A percentile compares a stretch with the other conserved stretches of the same genome.
Evolutionary conservation across 2,888 invertebrate genomes (phyloP).

Genomic region (Pandemis corylana): DNA sequence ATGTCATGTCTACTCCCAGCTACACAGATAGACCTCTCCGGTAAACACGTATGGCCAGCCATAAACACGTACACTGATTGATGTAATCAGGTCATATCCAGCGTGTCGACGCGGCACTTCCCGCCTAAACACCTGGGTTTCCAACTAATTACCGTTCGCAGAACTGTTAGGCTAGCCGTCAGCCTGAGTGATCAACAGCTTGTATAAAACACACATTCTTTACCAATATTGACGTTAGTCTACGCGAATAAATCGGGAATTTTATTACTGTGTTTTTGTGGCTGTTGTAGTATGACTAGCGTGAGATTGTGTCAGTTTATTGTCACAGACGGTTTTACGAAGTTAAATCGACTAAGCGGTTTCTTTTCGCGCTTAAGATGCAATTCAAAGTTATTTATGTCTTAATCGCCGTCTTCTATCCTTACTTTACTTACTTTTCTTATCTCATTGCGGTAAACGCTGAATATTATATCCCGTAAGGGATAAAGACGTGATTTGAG

Average conservation of each 20-base stretch:
- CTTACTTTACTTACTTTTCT: too few relatives aligned
- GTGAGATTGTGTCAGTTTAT: not conserved
- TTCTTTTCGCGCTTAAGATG: too few relatives aligned
- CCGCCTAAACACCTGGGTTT: not conserved
- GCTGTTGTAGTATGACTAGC: not conserved
- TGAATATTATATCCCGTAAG: too few relatives aligned
- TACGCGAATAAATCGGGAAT: not conserved
- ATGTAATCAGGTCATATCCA: not conserved
- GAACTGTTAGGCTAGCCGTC: slow-evolving; percentile 25
- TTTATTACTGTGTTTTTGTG: not conserved
- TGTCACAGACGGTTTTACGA: not conserved
- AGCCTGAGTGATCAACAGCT: slow-evolving; percentile 13
- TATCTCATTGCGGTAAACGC: too few relatives aligned
- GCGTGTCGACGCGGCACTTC: not conserved
- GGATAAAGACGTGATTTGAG: too few relatives aligned
- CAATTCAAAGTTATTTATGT: too few relatives aligned
- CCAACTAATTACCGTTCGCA: not conserved
- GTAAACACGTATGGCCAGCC: too few relatives aligned
- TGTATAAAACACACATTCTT: slow-evolving; percentile 24
- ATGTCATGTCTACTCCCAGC: too few relatives aligned
- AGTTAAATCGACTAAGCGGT: too few relatives aligned
- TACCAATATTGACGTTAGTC: slow-evolving; percentile 8
- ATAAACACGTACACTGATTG: not conserved
- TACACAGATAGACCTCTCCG: too few relatives aligned
- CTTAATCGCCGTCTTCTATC: too few relatives aligned